Base-by-base conservation (phyloP, 2,797 vertebrate species). In the Crocodylus rhombifer region DNA sequence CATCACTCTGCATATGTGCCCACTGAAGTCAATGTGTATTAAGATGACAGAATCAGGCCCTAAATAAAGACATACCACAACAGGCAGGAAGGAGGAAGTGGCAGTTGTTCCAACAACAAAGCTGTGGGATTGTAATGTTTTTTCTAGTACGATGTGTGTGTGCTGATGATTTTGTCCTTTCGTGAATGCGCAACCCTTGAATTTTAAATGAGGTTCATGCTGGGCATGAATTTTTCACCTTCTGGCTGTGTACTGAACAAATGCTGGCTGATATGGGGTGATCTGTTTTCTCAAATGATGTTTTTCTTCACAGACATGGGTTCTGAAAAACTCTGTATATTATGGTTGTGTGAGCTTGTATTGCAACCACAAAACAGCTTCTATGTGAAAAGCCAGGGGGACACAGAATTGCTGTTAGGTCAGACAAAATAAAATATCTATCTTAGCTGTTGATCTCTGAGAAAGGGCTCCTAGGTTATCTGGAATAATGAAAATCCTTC, bases 271-370 rank as follows among this genome's bases (percentile, higher is more conserved):
- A 67, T 20, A 17, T 6, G 65, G 26, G 6, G 15, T 64, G 6
- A 79, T 77, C 61, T 92, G 36, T 73, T 87, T 94, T 91, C 5
- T 87, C 14, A 87, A 92, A 82, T 20, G 67, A 9, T n/a, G 57
- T 23, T 75, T 95, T 93, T 87, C 55, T 90, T 91, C 15, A 33
- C 17, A 86, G 42, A 82, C 74, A 55, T 2, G 42, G 10, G 2
- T 78, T 84, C 0, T 89, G 89, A 77, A 74, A 56, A 86, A 82
- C 80, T 23, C 10, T 51, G 8, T 65, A 0, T 65, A 26, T 67
- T 65, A 82, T 56, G 2, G 1, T 62, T 73, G 73, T 61, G 7
- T 65, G 56, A 11, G 78, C 80, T 11, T 58, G 4, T n/a, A 4
- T 69, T 5, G 73, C 56, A 79, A 67, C 2, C 15, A 80, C 51